Evolutionary conservation across 2,888 invertebrate species (phyloP), one percentile per base, ranked within the genome.

Genomic region (Copidosoma aretas): DNA sequence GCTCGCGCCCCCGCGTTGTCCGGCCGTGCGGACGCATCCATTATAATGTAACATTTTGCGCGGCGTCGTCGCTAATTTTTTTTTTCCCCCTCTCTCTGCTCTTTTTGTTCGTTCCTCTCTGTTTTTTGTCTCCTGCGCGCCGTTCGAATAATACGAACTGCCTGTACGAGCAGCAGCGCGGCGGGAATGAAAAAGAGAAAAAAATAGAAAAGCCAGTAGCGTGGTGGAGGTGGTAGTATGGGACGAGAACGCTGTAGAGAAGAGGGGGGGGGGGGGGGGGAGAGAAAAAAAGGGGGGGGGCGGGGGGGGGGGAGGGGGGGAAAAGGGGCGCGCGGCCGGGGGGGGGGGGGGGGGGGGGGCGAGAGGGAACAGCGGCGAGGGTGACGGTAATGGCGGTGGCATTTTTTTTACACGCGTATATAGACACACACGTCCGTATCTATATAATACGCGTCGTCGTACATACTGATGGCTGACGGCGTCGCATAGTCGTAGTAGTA

Each of bases 11-110:
- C 52, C 43, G 54, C 60, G 66, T 59, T 63, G 67, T 67, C 64
- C 64, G 39, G 49, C 60, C 51, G 54, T 17, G 15, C 43, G 43
- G 43, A 17, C 43, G 53, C 68, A 67, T 65, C 71, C 68, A 71
- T 71, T 71, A 71, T 71, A 68, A 68, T 65, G 67, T 71, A 71
- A 71, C 71, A 64, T 71, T 71, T 70, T 67, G 67, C 56, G 56
- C 65, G 52, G 25, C 46, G 60, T 51, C 54, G 62, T 49, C 67
- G 65, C 68, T 67, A 68, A 67, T 67, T 71, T 68, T 67, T 71
- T 65, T 65, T 58, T 56, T 63, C 22, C 21, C 49, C 46, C 24
- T 60, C 19, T 39, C 21, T 57, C 19, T 24, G 22, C 19, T 19
- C n/a, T 25, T 57, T 56, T 52, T 54, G n/a, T 22, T 32, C 41